Evolutionary conservation across 2,888 invertebrate genomes (phyloP).

Genomic region (Drosophila paranaensis): DNA sequence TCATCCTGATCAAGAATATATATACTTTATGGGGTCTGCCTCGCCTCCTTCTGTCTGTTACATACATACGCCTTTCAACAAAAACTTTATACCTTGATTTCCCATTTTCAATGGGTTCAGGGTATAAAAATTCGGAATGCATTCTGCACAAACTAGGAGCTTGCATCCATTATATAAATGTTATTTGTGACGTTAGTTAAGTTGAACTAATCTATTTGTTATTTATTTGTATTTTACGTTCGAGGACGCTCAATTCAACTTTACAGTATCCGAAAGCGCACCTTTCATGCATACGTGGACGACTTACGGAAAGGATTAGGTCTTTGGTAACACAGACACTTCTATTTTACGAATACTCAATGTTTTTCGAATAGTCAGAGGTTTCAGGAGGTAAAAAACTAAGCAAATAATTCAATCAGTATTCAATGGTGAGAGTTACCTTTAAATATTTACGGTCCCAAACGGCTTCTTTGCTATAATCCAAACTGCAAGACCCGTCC

Average conservation of each 20-base stretch:
- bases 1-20: too few relatives aligned
- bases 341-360: too few relatives aligned
- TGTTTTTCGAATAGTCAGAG: background rate
- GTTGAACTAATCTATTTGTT: background rate
- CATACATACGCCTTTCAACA: too few relatives aligned
- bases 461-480: conserved; percentile 26
- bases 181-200: background rate
- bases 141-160: background rate
- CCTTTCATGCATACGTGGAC: background rate
- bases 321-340: too few relatives aligned
- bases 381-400: background rate
- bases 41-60: too few relatives aligned
- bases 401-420: background rate
- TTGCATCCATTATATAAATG: background rate
- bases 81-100: too few relatives aligned
- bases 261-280: background rate
- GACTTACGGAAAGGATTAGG: background rate
- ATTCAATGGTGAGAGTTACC: conserved; percentile 21
- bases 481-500: background rate
- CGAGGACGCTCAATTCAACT: background rate
- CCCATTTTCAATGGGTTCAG: too few relatives aligned
- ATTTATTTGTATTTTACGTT: background rate
- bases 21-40: too few relatives aligned
- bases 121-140: background rate
- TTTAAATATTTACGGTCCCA: conserved; percentile 40